Base-by-base conservation (phyloP, 2,888 invertebrate species). In the Hanleya hanleyi region DNA sequence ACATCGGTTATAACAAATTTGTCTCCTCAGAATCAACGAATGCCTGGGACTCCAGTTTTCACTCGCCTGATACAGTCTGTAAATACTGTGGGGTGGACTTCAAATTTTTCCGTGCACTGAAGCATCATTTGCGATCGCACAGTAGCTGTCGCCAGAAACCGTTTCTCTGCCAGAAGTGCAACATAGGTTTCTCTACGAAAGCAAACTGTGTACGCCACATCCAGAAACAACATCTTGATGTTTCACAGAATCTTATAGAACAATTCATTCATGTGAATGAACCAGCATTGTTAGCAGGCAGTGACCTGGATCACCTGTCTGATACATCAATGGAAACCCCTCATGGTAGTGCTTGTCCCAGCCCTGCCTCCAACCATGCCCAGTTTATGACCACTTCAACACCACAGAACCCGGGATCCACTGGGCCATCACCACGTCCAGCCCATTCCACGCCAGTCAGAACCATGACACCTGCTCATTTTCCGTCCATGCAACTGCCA, bases 1-100 rank as follows among this genome's bases (percentile, higher is more conserved):
- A 95, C 6, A 95, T 97, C 74, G 86, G 86, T 49, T 86, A 88
- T 77, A 88, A 87, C 77, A 84, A 85, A 50, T 86, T 85, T 74
- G 85, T 84, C 67, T 38, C 35, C 12, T 71, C 77, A 5, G 81
- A 83, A 5, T 75, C 77, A 22, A 68, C 77, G 0, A 66, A 71
- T 15, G 75, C 74, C 6, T 36, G 77, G 2, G 84, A 85, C 33
- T 75, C 81, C 33, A 37, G 18, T 18, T 86, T 85, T 70, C 83
- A 82, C 66, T 84, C 84, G 5, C 88, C 88, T 3, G 90, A 90
- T 74, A 91, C 91, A 0, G 85, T 91, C 26, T 91, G 92, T 81
- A 89, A 90, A 76, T 89, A 89, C 76, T 92, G 92, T 79, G 88
- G 89, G 22, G 86, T 88, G 22, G 91, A 91, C 80, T 91, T 91